Base-by-base conservation (phyloP, 2,888 invertebrate species). In the Chironomus tentans region DNA sequence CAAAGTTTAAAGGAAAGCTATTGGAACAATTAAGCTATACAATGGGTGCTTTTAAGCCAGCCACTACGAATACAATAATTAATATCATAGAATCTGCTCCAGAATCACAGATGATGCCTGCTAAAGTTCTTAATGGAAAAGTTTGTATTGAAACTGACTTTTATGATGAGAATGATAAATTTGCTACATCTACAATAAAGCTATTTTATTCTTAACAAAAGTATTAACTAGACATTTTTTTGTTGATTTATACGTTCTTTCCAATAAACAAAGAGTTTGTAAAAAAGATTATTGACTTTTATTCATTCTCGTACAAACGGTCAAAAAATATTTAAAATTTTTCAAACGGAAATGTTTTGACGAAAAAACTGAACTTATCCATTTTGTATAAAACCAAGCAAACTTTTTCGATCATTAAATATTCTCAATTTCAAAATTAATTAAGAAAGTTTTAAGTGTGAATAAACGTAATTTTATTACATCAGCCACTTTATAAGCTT, bases 101-200 rank as follows among this genome's bases (percentile, higher is more conserved):
- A 0, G 98, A 99, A 84, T 95, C 95, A 76, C 97, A 99, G 85
- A 99, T 99, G 98, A 97, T 99, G 96, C 98, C 99, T n/a, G 97
- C 98, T 4, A 94, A 94, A 83, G 91, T 98, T 78, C 88, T 99
- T 79, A 98, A 96, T 85, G 97, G 98, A 10, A 97, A 98, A 82
- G 92, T 97, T 73, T 93, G 97, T 28, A 97, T 98, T 79, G 97
- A 98, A 86, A 98, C 97, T 0, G 94, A 94, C 83, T 98, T 98
- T 85, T 98, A 90, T 83, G 98, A 99, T 83, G 97, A 94, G 79
- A 94, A 97, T 81, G 87, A 96, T 71, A 88, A 97, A 79, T 95
- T 99, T 79, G 94, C 95, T 77, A 97, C 95, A 70, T 99, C 98
- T 18, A 91, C 91, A 84, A 97, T 99, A 77, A 89, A 98, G 77